These are phyloP conservation scores for Sphenopsis melanotis DNA, from an alignment of 2,797 vertebrate species.

Conservation along the genomic window DNA sequence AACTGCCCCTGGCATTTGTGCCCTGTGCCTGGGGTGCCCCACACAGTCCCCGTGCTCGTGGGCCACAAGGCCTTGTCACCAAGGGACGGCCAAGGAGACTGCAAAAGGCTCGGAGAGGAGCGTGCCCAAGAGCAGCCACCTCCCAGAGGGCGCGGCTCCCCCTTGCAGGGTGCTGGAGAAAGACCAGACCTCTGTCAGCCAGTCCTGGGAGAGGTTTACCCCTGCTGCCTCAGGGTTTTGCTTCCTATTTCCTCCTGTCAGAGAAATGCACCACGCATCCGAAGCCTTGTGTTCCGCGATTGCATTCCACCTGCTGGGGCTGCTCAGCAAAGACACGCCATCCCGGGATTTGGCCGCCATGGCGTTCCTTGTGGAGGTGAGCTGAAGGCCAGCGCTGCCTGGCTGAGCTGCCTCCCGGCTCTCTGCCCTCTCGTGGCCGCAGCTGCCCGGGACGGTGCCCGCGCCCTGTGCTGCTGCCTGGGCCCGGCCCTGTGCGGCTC, in stretches of 20 bases:
- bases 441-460: no score
- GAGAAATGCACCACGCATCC: neutral
- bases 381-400: neutral
- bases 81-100: neutral
- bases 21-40: no score
- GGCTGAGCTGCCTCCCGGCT: no score
- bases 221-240: neutral
- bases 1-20: no score
- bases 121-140: no score
- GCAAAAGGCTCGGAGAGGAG: neutral
- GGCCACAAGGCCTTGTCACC: neutral
- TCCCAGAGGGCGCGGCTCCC: neutral
- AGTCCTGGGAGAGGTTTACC: neutral
- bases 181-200: neutral
- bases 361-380: neutral
- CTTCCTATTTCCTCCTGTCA: neutral
- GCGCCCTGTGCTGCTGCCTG: no score
- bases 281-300: neutral
- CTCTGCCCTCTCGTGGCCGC: no score
- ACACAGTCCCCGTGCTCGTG: neutral
- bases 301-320: neutral
- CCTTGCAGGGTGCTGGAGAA: neutral
- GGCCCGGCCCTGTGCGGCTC: no score
- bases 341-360: neutral
- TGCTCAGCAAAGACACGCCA: neutral